phyloP scores from a whole-genome alignment of 2,888 invertebrate genomes.

The Spatulosminthurus flaviceps region DNA sequence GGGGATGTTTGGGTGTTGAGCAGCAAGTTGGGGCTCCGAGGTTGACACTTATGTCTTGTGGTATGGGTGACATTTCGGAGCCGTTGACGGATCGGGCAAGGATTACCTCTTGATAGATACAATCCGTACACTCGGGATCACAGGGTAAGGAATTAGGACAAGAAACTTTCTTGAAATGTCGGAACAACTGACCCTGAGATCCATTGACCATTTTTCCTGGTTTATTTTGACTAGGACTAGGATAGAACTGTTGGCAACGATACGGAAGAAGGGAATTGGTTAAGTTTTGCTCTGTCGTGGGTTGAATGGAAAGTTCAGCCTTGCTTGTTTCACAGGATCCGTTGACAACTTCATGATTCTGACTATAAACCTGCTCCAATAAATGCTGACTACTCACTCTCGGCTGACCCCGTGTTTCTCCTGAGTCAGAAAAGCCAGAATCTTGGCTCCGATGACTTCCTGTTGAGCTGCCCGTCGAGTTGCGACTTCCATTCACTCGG shows the following conservation, averaged over 20 bases:
- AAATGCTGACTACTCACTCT: constrained; percentile 33
- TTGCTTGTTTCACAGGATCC: constrained; percentile 16
- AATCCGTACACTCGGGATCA: constrained; percentile 42
- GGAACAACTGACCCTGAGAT: constrained; percentile 27
- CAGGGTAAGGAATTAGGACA: not conserved
- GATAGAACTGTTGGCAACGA: constrained; percentile 27
- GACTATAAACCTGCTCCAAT: constrained; percentile 40
- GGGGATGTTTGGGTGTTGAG: constrained; percentile 60
- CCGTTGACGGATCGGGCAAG: constrained; percentile 34
- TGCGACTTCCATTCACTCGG: constrained; percentile 60
- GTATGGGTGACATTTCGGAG: constrained; percentile 29
- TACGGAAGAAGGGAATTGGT: constrained; percentile 21
- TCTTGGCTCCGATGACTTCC: constrained; percentile 79
- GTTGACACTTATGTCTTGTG: constrained; percentile 7
- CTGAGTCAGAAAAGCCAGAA: constrained; percentile 83
- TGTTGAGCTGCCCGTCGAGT: constrained; percentile 63
- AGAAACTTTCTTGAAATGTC: not conserved
- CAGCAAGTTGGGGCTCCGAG: constrained; percentile 58
- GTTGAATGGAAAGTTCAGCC: constrained; percentile 20
- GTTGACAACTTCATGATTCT: constrained; percentile 25
- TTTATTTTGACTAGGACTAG: constrained; percentile 46
- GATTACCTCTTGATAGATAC: constrained; percentile 53
- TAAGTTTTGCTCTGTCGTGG: constrained; percentile 15
- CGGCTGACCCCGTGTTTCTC: constrained; percentile 65
- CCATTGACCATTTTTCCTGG: constrained; percentile 30